Conservation (phyloP, 2,888 invertebrate genomes). For the Polietes domitor region DNA sequence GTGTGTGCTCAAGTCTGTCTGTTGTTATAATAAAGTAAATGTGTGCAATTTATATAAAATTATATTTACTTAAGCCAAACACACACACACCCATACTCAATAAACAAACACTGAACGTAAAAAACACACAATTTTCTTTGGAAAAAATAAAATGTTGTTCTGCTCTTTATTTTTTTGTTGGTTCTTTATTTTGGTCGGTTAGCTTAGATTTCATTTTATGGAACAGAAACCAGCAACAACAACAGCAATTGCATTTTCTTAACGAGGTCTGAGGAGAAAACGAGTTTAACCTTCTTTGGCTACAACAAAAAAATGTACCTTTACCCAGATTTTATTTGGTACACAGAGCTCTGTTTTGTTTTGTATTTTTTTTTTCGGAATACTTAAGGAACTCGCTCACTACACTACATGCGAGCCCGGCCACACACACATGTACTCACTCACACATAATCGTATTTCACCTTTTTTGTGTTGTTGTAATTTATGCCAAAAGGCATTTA, state of each 20-base stretch:
- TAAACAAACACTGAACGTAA: background rate
- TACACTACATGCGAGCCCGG: background rate
- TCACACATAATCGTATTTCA: background rate
- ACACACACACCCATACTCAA: background rate
- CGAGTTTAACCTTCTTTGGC: conserved; percentile 3
- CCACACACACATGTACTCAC: background rate
- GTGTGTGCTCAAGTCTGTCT: background rate
- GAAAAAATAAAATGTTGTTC: too few species aligned
- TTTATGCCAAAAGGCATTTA: conserved; percentile 39
- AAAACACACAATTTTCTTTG: too few species aligned
- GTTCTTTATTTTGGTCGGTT: too few species aligned
- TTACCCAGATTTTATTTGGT: conserved; percentile 1
- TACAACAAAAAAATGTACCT: background rate
- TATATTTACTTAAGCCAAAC: background rate
- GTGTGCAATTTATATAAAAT: background rate
- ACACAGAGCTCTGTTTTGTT: background rate
- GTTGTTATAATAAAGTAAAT: conserved; percentile 11
- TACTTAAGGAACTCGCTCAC: background rate
- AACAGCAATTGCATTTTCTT: too few species aligned
- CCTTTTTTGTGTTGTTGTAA: conserved; percentile 17
- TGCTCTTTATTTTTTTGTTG: too few species aligned
- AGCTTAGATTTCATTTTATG: too few species aligned
- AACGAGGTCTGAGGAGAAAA: background rate
- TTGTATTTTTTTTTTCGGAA: background rate
- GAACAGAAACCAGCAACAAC: too few species aligned